Conservation (phyloP, 2,888 invertebrate genomes). For the Tolmerus cingulatus region DNA sequence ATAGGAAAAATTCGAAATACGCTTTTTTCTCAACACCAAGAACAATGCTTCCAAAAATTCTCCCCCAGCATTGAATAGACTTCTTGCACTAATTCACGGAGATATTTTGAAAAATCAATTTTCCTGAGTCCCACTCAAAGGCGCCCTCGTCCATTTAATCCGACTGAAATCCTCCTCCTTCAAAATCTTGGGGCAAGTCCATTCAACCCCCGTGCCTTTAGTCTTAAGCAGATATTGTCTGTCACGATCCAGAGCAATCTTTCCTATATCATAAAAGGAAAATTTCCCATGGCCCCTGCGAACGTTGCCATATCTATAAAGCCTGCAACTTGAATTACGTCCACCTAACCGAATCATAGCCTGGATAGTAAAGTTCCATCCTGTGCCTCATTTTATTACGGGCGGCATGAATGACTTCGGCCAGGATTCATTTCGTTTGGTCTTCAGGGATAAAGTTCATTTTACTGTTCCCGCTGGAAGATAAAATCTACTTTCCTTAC, state of each 20-base stretch:
- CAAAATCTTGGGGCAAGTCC: neutral
- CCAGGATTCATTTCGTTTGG: constrained; percentile 15
- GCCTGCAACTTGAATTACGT: constrained; percentile 1
- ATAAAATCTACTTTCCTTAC: constrained; percentile 42
- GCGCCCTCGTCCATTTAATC: neutral
- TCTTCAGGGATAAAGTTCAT: constrained; percentile 21
- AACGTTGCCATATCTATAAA: neutral
- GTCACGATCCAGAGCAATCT: neutral
- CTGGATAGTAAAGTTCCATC: constrained; percentile 14
- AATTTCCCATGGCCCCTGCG: neutral
- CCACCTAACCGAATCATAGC: constrained; percentile 2
- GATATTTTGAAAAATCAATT: neutral
- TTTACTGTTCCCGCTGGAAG: constrained; percentile 10
- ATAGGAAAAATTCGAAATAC: neutral
- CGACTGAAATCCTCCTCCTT: neutral
- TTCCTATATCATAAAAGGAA: neutral
- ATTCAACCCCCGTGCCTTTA: neutral
- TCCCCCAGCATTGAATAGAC: neutral
- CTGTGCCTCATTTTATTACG: constrained; percentile 18
- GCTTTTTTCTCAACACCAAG: neutral
- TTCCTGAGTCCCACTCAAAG: neutral
- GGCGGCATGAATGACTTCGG: neutral
- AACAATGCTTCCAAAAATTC: neutral
- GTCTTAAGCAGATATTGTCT: neutral
- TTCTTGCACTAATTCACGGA: neutral